Base-by-base conservation (phyloP, 2,797 vertebrate species). In the Rhyacichthys aspro region DNA sequence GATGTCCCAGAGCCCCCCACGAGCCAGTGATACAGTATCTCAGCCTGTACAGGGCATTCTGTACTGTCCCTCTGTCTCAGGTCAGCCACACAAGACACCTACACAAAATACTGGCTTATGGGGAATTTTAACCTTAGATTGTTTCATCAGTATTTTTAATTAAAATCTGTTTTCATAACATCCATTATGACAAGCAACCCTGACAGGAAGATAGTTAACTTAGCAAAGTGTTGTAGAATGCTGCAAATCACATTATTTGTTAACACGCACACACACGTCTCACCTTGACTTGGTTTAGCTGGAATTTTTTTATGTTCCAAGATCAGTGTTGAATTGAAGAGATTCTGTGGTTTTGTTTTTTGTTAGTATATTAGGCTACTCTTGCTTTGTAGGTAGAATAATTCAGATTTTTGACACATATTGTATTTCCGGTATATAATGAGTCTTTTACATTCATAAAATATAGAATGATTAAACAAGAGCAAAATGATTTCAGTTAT, bases 21-120 rank as follows among this genome's bases (percentile, higher is more conserved):
- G 48, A 74, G 68, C 67, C 62, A 58, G 55, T 57, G 71, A 85
- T 83, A n/a, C n/a, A n/a, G n/a, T n/a, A 82, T 78, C 59, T 79
- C 53, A 71, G 32, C 14, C 32, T 59, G 59, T 62, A 61, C 61
- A 58, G 64, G 65, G 72, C n/a, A 37, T 61, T 79, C 66, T 72
- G 64, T 70, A 18, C 66, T 38, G 8, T 1, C 18, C 57, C 57
- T 81, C 67, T 74, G 59, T 45, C 38, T 6, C 43, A 53, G 33
- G 53, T 45, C 63, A 64, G 45, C 19, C 23, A 57, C 12, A 74
- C 47, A 14, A 33, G 44, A 8, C n/a, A 43, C 37, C 65, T 68
- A 62, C 46, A 48, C 23, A 33, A 48, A 5, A 33, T 48, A 9
- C 14, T 32, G 9, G 5, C 10, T 38, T 14, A 6, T 2, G 23